Base-by-base conservation (phyloP, 37 sponge, comb jelly and placozoan genomes). In the Chondrilla cf. caribensis region DNA sequence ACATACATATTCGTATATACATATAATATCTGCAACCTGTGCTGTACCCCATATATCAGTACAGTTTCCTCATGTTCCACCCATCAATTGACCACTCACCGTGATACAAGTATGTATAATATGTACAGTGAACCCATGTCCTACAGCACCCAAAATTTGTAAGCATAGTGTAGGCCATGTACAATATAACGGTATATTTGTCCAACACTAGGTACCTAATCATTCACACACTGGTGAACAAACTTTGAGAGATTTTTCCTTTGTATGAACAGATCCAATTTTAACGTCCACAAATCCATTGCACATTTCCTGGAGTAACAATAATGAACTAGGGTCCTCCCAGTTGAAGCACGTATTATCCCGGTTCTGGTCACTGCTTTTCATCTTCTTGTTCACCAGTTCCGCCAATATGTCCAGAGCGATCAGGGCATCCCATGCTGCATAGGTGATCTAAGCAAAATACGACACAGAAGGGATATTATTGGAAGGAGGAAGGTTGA, bases 391-490 rank as follows among this genome's bases (percentile, higher is more conserved):
- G 6, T 80, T 60, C 1, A 60, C 81, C 29, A 80, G 38, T 33
- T 26, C 64, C n/a, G 36, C 37, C 22, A 80, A 33, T 36, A 80
- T 80, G 62, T 80, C 81, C 14, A 80, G 3, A 33, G 81, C 81
- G 0, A 80, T 47, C 0, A 60, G 41, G 2, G 81, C 81, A 37
- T 80, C 81, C 44, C 31, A 24, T 19, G 81, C 81, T 36, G 81
- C 81, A 58, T 80, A 80, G 42, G 55, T 58, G 0, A 38, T 80
- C 41, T 59, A 36, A 3, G 28, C 32, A 1, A 19, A 60, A 22
- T 36, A 60, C 4, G 2, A 76, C 73, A 71, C 11, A 71, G 6
- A 9, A 71, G 8, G 31, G 7, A 64, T 14, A 64, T 31, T 64
- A 14, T 31, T 32, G 17, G 15, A 55, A 55, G 18, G 58, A 55